These are phyloP conservation scores for Rosalia funebris DNA, from an alignment of 2,888 invertebrate species.

Conservation along the genomic window DNA sequence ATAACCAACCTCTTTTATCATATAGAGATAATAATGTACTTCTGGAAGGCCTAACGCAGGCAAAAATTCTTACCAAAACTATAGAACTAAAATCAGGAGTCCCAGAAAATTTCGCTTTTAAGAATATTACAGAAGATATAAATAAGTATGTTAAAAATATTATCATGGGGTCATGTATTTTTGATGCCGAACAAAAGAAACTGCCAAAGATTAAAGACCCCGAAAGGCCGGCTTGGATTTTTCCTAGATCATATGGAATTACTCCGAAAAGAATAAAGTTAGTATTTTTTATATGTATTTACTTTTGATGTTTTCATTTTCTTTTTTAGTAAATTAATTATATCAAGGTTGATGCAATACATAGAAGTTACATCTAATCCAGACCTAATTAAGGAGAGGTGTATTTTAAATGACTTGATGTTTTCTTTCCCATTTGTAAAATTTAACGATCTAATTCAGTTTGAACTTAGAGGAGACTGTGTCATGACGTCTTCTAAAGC, in stretches of 20 bases:
- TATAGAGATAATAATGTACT: conserved; percentile 73
- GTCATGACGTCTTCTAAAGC: conserved; percentile 73
- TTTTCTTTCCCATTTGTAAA: conserved; percentile 70
- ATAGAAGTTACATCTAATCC: conserved; percentile 73
- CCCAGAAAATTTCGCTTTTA: conserved; percentile 68
- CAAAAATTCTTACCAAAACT: conserved; percentile 84
- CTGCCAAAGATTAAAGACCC: conserved; percentile 79
- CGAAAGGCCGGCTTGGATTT: conserved; percentile 75
- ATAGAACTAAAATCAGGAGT: conserved; percentile 71
- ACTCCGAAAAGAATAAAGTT: conserved; percentile 68
- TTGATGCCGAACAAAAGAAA: conserved; percentile 82
- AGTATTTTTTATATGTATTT: too few relatives aligned
- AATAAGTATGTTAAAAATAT: conserved; percentile 73
- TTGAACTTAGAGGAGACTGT: conserved; percentile 73
- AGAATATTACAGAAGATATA: conserved; percentile 66
- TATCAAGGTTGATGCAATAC: conserved; percentile 73
- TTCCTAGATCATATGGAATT: conserved; percentile 80
- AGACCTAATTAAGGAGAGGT: conserved; percentile 68
- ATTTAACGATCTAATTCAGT: conserved; percentile 71
- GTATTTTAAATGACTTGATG: conserved; percentile 70
- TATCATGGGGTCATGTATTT: conserved; percentile 73
- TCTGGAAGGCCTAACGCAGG: conserved; percentile 79
- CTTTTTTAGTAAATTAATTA: conserved; percentile 72
- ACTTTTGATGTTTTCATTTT: conserved; percentile 3
- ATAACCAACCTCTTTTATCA: conserved; percentile 70